Evolutionary conservation across 2,113 vertebrate species (phyloP), one percentile per base, ranked within the genome.

Genomic region (Crypturellus undulatus): DNA sequence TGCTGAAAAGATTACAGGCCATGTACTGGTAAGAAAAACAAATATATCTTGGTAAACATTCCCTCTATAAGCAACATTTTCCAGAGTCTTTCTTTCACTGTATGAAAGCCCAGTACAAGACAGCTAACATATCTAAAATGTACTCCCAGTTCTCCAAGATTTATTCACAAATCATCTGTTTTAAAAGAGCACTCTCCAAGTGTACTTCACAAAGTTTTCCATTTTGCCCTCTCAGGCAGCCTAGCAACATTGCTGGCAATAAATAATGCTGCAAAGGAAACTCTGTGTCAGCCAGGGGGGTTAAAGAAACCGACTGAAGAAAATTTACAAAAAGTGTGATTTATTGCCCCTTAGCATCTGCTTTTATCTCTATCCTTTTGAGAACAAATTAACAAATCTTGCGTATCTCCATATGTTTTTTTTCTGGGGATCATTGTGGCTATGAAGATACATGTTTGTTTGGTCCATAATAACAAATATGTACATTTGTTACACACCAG

Each of bases 341-440:
- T 98, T 98, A 97, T 94, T 97, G 83, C 89, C 69, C 79, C 86
- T 85, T 84, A 97, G 80, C 86, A 94, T 96, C 95, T 94, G 94
- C 91, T 97, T 97, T 97, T 96, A 96, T 97, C 95, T 97, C 80
- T 95, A 93, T 89, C 78, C 87, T 90, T 88, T 83, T 94, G 90
- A 93, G 95, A 96, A 94, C 76, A 97, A 96, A 97, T 97, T 93
- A 97, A 96, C 87, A 96, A 95, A 78, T 72, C 63, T 60, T 95
- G 94, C 65, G 5, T 72, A 59, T 80, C 89, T 95, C 95, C 92
- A 78, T 92, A 91, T 94, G 89, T 92, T 92, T 89, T 81, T 81
- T 65, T 82, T 89, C 76, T 79, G 69, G 28, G 52, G 76, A 93
- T 69, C 58, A 79, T 82, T 56, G 9, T 62, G 73, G 64, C 26